Evolutionary conservation across 2,888 invertebrate species (phyloP).

Genomic region (Drosophila nigricruria): DNA sequence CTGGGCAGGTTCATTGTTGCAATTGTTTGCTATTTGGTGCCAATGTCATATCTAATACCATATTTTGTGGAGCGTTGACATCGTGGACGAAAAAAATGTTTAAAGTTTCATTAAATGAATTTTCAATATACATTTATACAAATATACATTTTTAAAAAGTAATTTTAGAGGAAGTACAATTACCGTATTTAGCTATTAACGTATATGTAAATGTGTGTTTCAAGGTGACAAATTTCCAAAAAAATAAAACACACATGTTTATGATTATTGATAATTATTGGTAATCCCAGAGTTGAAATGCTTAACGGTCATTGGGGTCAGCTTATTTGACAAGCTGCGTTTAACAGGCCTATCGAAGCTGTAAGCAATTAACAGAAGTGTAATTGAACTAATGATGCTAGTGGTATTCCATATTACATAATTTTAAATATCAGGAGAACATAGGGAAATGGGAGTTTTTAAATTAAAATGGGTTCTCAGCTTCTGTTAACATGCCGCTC

Average conservation of each 20-base stretch:
- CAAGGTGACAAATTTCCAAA: slow-evolving; percentile 27
- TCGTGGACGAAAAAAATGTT: slow-evolving; percentile 41
- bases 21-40: slow-evolving; percentile 67
- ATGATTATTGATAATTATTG: slow-evolving; percentile 20
- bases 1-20: slow-evolving; percentile 73
- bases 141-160: too few relatives aligned
- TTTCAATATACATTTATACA: slow-evolving; percentile 26
- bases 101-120: slow-evolving; percentile 39
- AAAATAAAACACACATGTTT: slow-evolving; percentile 22
- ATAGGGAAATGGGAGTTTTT: neutral
- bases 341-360: slow-evolving; percentile 5
- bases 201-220: slow-evolving; percentile 26
- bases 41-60: slow-evolving; percentile 72
- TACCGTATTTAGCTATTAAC: slow-evolving; percentile 14
- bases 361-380: neutral
- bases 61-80: slow-evolving; percentile 68
- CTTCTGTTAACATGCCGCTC: neutral
- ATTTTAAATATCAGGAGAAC: neutral
- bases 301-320: slow-evolving; percentile 18
- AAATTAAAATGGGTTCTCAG: neutral
- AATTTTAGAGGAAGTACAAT: slow-evolving; percentile 55
- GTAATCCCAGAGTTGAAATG: slow-evolving; percentile 1
- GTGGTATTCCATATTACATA: neutral
- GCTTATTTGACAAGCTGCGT: neutral
- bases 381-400: neutral